These are phyloP conservation scores for Otis tarda DNA, from an alignment of 2,113 vertebrate species.

Conservation along the genomic window DNA sequence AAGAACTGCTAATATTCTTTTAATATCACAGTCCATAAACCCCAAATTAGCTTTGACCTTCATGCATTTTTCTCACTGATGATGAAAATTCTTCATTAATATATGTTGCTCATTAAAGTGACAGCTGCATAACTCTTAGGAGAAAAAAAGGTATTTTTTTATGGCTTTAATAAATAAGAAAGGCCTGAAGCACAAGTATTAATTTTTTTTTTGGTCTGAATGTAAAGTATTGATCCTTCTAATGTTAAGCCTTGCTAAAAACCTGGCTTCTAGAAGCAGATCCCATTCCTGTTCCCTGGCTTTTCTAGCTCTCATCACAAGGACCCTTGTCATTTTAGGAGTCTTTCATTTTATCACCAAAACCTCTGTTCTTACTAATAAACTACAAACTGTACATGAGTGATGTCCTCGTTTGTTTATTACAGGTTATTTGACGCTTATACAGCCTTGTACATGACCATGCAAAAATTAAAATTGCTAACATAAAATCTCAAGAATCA, in stretches of 20 bases:
- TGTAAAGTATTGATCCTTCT: background rate
- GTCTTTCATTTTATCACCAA: background rate
- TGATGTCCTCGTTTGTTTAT: background rate
- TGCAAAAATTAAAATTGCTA: background rate
- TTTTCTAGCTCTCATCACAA: background rate
- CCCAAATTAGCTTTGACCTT: constrained; percentile 26
- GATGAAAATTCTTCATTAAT: background rate
- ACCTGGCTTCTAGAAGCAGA: background rate
- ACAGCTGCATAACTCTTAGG: background rate
- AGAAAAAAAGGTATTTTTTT: background rate
- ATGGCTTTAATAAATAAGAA: background rate
- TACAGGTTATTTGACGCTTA: background rate
- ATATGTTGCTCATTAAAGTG: background rate
- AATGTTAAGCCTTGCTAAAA: background rate
- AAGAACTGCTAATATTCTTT: constrained; percentile 7
- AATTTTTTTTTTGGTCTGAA: background rate
- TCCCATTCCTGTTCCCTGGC: background rate
- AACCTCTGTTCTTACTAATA: background rate
- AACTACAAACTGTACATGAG: background rate
- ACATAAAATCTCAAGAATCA: background rate
- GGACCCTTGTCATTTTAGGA: background rate
- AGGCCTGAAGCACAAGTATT: background rate
- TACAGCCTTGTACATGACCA: background rate
- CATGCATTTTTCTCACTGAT: background rate
- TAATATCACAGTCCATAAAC: constrained; percentile 45